Evolutionary conservation across 2,113 vertebrate genomes (phyloP), one percentile per base, ranked within the genome.

Genomic region (Osmerus eperlanus): DNA sequence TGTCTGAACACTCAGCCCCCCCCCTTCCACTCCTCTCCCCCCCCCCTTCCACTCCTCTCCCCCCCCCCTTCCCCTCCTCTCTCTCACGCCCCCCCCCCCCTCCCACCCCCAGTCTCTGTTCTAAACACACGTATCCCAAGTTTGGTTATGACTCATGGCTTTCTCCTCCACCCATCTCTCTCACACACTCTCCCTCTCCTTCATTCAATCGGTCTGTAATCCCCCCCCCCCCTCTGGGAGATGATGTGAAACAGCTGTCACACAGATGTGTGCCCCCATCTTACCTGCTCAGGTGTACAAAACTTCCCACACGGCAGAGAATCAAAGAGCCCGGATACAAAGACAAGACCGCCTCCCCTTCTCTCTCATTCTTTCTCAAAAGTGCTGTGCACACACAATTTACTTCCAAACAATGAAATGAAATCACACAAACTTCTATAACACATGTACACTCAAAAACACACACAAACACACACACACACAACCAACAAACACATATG

Each of bases 71-170:
- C 61, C 51, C 65, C 61, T 21, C 53, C 66, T 60, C 63, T 56
- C 65, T 64, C 41, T 2, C 41, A 0, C 41, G 51, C 61, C 51
- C 65, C 63, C 8, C 53, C 66, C 53, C 61, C 51, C 65, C 63
- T 21, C n/a, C 58, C 21, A 62, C 71, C 19, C 70, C 53, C 71
- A 32, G 23, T 61, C 7, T 53, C 51, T 32, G 61, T 76, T 68
- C 72, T 51, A 13, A 81, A 80, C 53, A 16, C 76, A 76, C 55
- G 71, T 69, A 85, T 85, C 86, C 80, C 66, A 60, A 70, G 70
- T 79, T 81, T 63, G 68, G 47, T 47, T 76, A 80, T 91, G 90
- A 90, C 78, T 90, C 89, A 90, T 61, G 53, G 77, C 83, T 82
- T 83, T 90, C 86, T 88, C 78, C 85, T 88, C 87, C 84, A 82